Percentiles rank a stretch among this genome's conserved stretches.
Evolutionary conservation across 2,888 invertebrate genomes (phyloP).

Genomic region (Caenorhabditis sulstoni): DNA sequence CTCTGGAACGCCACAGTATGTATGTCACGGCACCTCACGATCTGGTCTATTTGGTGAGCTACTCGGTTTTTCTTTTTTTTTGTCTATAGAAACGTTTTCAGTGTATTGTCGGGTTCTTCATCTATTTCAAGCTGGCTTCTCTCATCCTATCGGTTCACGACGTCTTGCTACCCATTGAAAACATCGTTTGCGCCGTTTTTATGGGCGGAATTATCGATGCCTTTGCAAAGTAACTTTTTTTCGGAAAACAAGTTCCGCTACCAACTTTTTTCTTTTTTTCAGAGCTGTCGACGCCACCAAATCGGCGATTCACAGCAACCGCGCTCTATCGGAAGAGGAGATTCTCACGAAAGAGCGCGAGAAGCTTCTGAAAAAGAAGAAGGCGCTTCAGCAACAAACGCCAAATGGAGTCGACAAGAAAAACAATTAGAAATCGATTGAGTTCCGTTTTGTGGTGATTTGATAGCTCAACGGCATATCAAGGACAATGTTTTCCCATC

Average conservation of each 20-base stretch:
- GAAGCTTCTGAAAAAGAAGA: conserved; percentile 49
- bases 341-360: conserved; percentile 51
- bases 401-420: conserved; percentile 62
- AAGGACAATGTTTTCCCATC: no score
- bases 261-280: not conserved
- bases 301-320: conserved; percentile 49
- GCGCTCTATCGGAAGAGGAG: conserved; percentile 47
- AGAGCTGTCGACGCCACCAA: conserved; percentile 67
- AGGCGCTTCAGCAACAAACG: conserved; percentile 31
- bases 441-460: conserved; percentile 7
- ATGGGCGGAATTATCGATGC: conserved; percentile 99
- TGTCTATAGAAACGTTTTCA: conserved; percentile 81
- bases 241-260: no score
- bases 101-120: conserved; percentile 80
- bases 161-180: conserved; percentile 98
- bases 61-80: not conserved
- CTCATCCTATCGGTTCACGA: conserved; percentile 96
- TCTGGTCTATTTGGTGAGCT: conserved; percentile 93
- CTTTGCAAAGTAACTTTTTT: conserved; percentile 82
- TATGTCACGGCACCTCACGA: conserved; percentile 96
- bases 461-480: no score
- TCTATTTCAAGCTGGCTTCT: conserved; percentile 88
- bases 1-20: conserved; percentile 96
- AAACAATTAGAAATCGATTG: conserved; percentile 42
- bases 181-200: conserved; percentile 94